phyloP scores from a whole-genome alignment of 2,113 vertebrate species.

The Isurus oxyrinchus region DNA sequence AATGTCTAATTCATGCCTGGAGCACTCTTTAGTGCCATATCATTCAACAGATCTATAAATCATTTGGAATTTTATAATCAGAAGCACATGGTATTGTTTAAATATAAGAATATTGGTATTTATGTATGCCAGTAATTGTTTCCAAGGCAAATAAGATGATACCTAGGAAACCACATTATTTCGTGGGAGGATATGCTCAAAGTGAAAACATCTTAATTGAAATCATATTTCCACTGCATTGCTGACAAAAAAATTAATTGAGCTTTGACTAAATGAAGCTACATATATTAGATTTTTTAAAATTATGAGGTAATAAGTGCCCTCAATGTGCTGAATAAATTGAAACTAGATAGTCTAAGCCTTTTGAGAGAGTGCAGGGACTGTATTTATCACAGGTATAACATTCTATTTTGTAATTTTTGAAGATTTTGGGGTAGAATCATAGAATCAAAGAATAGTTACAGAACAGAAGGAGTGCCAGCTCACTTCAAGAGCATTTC shows the following conservation, averaged over 20 bases:
- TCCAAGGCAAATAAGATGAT: background rate
- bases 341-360: background rate
- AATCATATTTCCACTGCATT: background rate
- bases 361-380: background rate
- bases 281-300: background rate
- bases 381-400: background rate
- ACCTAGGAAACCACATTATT: background rate
- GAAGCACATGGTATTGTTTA: constrained; percentile 9
- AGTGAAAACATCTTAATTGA: constrained; percentile 1
- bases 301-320: background rate
- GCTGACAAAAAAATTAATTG: background rate
- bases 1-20: background rate
- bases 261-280: background rate
- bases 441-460: too few relatives aligned
- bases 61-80: background rate
- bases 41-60: constrained; percentile 17
- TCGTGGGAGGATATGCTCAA: background rate
- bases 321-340: background rate
- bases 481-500: too few relatives aligned
- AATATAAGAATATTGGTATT: background rate
- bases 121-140: background rate
- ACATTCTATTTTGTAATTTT: background rate
- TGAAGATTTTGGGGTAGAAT: too few relatives aligned
- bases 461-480: too few relatives aligned
- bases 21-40: background rate